These are phyloP conservation scores for Drosophila busckii DNA, from an alignment of 1,140 invertebrate genomes.

Conservation along the genomic window DNA sequence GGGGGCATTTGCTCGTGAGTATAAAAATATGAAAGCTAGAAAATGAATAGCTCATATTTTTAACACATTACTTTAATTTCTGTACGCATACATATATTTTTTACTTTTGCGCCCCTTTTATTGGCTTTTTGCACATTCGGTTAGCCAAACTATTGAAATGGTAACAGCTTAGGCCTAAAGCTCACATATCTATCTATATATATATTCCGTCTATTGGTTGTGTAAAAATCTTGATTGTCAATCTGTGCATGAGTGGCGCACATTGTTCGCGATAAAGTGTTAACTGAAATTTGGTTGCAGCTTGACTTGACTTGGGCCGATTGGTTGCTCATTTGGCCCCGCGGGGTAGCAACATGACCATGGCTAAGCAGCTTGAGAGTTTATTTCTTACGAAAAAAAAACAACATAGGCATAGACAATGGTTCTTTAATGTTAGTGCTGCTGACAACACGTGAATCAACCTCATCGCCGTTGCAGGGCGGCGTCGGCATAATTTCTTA, in stretches of 20 bases:
- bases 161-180: no score
- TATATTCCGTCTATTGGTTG: no score
- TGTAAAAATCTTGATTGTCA: slow-evolving; percentile 22
- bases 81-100: no score
- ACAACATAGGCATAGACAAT: slow-evolving; percentile 41
- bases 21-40: no score
- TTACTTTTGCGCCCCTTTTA: no score
- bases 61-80: no score
- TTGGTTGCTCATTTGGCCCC: neutral
- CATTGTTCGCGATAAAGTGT: slow-evolving; percentile 62
- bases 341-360: neutral
- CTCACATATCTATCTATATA: no score
- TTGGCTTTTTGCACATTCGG: no score
- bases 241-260: slow-evolving; percentile 44
- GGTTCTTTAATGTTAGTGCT: slow-evolving; percentile 57
- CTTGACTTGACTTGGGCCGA: slow-evolving; percentile 27
- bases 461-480: slow-evolving; percentile 12
- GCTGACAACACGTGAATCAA: slow-evolving; percentile 24
- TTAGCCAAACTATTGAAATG: no score
- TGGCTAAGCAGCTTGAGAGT: slow-evolving; percentile 39
- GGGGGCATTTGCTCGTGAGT: no score
- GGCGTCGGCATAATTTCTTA: slow-evolving; percentile 21
- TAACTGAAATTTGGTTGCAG: slow-evolving; percentile 33
- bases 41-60: no score
- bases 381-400: no score